These are phyloP conservation scores for Neostethus bicornis DNA, from an alignment of 2,797 vertebrate genomes.

Conservation along the genomic window DNA sequence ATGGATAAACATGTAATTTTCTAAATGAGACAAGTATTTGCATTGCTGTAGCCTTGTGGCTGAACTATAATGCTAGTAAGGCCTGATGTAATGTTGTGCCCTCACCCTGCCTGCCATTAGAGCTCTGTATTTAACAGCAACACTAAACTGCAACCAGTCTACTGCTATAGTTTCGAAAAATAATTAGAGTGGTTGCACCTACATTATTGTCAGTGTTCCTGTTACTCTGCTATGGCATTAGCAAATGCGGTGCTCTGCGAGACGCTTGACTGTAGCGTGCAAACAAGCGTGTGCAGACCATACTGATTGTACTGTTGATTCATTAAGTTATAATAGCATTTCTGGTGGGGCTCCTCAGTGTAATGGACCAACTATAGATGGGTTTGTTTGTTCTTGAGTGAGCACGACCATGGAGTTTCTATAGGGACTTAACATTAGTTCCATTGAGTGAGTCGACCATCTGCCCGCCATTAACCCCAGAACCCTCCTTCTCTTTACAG, in stretches of 20 bases:
- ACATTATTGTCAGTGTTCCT: constrained; percentile 31
- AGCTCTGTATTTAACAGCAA: constrained; percentile 30
- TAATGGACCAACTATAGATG: constrained; percentile 81
- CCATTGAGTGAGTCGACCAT: constrained; percentile 99
- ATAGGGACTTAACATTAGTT: constrained; percentile 95
- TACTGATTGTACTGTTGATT: constrained; percentile 63
- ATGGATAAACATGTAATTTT: constrained; percentile 31
- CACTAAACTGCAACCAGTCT: constrained; percentile 42
- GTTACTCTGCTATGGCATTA: constrained; percentile 31
- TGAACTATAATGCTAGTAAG: constrained; percentile 20
- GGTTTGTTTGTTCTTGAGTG: constrained; percentile 84
- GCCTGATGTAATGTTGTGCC: constrained; percentile 31
- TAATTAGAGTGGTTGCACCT: constrained; percentile 20
- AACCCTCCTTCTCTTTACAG: constrained; percentile 99
- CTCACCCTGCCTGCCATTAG: constrained; percentile 16
- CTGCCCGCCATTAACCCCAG: constrained; percentile 99
- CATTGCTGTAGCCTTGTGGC: constrained; percentile 26
- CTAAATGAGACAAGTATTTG: constrained; percentile 24
- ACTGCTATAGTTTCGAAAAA: constrained; percentile 24
- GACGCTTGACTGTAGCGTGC: constrained; percentile 19
- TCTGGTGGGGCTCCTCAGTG: constrained; percentile 80
- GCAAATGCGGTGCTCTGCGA: constrained; percentile 7
- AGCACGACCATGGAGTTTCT: constrained; percentile 75
- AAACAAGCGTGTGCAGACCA: constrained; percentile 39
- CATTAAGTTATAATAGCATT: constrained; percentile 65